Percentiles rank a stretch among this genome's conserved stretches.
Evolutionary conservation across 2,888 invertebrate genomes (phyloP).

Genomic region (Drosophila falleni): DNA sequence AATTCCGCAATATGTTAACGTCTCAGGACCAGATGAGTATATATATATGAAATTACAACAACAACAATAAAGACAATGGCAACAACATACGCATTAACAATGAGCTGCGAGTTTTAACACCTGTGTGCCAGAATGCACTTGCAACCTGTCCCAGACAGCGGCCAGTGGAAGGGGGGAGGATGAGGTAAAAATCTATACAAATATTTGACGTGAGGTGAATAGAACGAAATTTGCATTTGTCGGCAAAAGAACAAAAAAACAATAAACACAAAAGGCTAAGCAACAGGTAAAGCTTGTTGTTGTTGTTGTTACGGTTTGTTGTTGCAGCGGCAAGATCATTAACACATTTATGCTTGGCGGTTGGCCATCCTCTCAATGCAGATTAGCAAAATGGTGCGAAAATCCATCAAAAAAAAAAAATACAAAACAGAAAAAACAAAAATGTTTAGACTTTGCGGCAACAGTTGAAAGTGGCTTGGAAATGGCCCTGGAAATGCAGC

Average conservation of each 20-base stretch:
- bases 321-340: slow-evolving; percentile 55
- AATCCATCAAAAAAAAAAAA: slow-evolving; percentile 65
- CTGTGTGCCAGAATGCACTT: slow-evolving; percentile 79
- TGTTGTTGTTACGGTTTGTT: slow-evolving; percentile 24
- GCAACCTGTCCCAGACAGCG: slow-evolving; percentile 13
- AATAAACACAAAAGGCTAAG: slow-evolving; percentile 15
- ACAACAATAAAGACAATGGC: slow-evolving; percentile 35
- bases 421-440: slow-evolving; percentile 1
- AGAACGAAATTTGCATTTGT: slow-evolving; percentile 74
- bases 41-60: slow-evolving; percentile 22
- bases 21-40: slow-evolving; percentile 19
- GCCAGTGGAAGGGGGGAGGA: slow-evolving; percentile 1
- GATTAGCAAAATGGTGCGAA: slow-evolving; percentile 72
- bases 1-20: slow-evolving; percentile 72
- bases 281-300: slow-evolving; percentile 62
- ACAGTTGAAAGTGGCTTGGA: slow-evolving; percentile 62
- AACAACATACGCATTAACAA: slow-evolving; percentile 69
- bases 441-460: slow-evolving; percentile 37
- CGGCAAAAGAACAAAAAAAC: slow-evolving; percentile 77
- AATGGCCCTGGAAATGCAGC: slow-evolving; percentile 54
- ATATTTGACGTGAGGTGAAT: slow-evolving; percentile 75
- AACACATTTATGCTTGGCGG: slow-evolving; percentile 64
- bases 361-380: slow-evolving; percentile 23
- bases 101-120: slow-evolving; percentile 74
- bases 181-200: slow-evolving; percentile 71